Percentiles rank a stretch among this genome's conserved stretches.
Conservation (phyloP, 2,888 invertebrate species). For the Limnephilus lunatus region DNA sequence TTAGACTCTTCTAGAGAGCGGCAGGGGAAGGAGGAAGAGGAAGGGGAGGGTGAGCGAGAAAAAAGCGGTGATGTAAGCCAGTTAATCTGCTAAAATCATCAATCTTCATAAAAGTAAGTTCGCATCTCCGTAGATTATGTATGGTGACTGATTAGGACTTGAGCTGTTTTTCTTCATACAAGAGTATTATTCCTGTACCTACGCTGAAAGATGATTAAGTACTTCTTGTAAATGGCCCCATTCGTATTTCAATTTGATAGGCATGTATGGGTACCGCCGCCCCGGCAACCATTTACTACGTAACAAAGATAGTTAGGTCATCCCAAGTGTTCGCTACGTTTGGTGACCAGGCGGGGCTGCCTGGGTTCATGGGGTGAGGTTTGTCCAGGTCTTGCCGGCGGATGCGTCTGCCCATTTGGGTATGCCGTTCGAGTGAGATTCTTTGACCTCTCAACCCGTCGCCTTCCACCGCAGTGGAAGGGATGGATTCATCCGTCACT, state of each 20-base stretch:
- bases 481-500: no score
- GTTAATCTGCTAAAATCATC: constrained; percentile 35
- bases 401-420: no score
- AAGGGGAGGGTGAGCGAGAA: neutral
- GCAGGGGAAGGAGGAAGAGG: neutral
- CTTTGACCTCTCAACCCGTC: no score
- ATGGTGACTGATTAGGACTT: neutral
- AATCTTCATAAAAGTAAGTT: constrained; percentile 28
- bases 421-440: no score
- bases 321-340: no score
- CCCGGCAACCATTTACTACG: no score
- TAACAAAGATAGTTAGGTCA: no score
- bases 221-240: neutral
- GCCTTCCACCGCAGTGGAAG: no score
- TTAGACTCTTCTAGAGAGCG: neutral
- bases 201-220: neutral
- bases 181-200: neutral
- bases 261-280: no score
- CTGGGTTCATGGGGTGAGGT: no score
- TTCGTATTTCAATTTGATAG: neutral
- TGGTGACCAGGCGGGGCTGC: no score
- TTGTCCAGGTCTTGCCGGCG: no score
- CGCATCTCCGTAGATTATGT: constrained; percentile 7
- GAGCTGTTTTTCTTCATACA: neutral
- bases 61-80: constrained; percentile 27